Base-by-base conservation (phyloP, 1,140 invertebrate genomes). In the Sycobia sp. region DNA sequence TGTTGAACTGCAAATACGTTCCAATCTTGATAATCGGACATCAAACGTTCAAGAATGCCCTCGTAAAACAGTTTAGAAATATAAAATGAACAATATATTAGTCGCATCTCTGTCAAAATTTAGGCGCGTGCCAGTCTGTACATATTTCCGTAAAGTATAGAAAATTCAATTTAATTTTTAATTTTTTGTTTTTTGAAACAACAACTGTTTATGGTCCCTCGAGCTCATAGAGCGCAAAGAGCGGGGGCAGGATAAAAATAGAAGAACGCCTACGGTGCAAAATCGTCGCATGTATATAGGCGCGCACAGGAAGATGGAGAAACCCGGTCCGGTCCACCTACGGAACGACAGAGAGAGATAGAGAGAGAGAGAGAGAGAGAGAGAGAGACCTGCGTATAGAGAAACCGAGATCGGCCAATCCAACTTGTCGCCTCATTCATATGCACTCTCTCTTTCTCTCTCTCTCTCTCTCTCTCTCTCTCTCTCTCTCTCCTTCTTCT, bases 291-390 rank as follows among this genome's bases (percentile, higher is more conserved):
- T 62, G 63, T 58, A 66, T 66, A 63, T 62, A 53, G 66, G 66
- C 66, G 62, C 60, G 38, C 39, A 11, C 34, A 46, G 43, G 63
- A 65, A 68, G 68, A 65, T 65, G 67, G 66, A 62, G 65, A 70
- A 64, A 72, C 73, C 54, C n/a, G n/a, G n/a, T n/a, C 68, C 65
- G 69, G 67, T 69, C 69, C 69, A 69, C 70, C 73, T 72, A 73
- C 71, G 68, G 71, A 56, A 53, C 54, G 51, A 44, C 38, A 65
- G 60, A 7, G 29, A 32, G 11, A 4, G 29, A 4, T 11, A 4
- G 44, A 65, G 62, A n/a, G n/a, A n/a, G n/a, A n/a, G n/a, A n/a
- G n/a, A n/a, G n/a, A n/a, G n/a, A n/a, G n/a, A n/a, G n/a, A n/a
- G n/a, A n/a, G n/a, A 49, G 60, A 29, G 14, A 49, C 49, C 41